Evolutionary conservation across 2,888 invertebrate genomes (phyloP).

Genomic region (Apamea epomidion): DNA sequence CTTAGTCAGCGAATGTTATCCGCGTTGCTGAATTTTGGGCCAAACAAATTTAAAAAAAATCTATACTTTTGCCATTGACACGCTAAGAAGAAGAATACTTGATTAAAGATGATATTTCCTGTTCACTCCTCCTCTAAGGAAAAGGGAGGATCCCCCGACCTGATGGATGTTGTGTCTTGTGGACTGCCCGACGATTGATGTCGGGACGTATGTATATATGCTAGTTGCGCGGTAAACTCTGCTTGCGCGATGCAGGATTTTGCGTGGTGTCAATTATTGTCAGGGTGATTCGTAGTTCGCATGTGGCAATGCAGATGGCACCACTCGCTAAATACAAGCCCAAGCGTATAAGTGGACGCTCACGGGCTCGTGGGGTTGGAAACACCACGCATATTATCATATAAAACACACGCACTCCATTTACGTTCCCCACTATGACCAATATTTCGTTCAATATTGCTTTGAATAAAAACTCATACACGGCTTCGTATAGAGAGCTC

Average conservation of each 20-base stretch:
- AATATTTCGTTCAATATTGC: constrained; percentile 51
- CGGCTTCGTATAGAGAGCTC: constrained; percentile 22
- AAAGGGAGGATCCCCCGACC: neutral
- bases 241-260: neutral
- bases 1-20: too few species aligned
- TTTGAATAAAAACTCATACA: constrained; percentile 41
- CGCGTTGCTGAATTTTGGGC: too few species aligned
- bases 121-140: neutral
- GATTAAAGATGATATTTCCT: neutral
- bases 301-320: neutral
- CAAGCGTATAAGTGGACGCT: too few species aligned
- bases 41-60: too few species aligned
- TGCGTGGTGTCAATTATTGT: neutral
- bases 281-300: neutral
- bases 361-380: neutral
- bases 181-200: neutral
- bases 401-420: constrained; percentile 33
- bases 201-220: neutral
- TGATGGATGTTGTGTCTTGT: too few species aligned
- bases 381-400: constrained; percentile 23
- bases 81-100: too few species aligned
- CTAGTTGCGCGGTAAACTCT: neutral
- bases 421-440: constrained; percentile 38
- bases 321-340: neutral
- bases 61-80: too few species aligned